Evolutionary conservation across 2,113 vertebrate genomes (phyloP), one percentile per base, ranked within the genome.

Genomic region (Myrmecophaga tridactyla): DNA sequence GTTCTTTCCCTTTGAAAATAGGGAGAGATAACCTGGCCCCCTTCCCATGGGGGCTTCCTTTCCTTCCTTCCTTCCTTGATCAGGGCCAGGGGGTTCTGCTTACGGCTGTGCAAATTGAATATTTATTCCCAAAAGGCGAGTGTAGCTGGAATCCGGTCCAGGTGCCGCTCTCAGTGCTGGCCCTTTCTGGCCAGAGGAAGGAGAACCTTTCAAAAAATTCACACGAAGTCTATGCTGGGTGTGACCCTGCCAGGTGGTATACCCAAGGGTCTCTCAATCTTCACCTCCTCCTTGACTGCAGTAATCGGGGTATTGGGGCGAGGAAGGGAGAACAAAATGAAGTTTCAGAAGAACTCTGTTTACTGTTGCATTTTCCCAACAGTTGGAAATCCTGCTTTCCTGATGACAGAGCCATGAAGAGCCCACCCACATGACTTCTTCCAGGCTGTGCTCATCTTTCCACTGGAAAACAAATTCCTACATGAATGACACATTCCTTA

Each of bases 401-500:
- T 88, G 67, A 90, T 4, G 51, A 83, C 3, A 39, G 29, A 60
- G 25, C 27, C n/a, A 31, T 67, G 56, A 72, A 93, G 65, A 72
- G 14, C 20, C 46, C 36, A 89, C 46, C 60, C 56, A 31, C 21
- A 39, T 58, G 69, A 88, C 34, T 43, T 82, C 62, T 36, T 90
- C 48, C 39, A 53, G 65, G 67, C 82, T 72, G 13, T 41, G 31
- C 58, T 88, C 60, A 77, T 96, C 34, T 88, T 67, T 18, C 18
- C 21, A 27, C 2, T 73, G 29, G 92, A 96, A 84, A 96, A 65
- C 53, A 93, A 65, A 63, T 78, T 94, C 78, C 25, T 67, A 78
- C 97, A 51, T 31, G 67, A 97, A 82, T 43, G 88, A 77, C 25
- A 75, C 91, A 80, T 86, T 87, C 17, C 84, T 34, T 63, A 95